Evolutionary conservation across 1,140 invertebrate species (phyloP).

Genomic region (Archegozetes longisetosus): DNA sequence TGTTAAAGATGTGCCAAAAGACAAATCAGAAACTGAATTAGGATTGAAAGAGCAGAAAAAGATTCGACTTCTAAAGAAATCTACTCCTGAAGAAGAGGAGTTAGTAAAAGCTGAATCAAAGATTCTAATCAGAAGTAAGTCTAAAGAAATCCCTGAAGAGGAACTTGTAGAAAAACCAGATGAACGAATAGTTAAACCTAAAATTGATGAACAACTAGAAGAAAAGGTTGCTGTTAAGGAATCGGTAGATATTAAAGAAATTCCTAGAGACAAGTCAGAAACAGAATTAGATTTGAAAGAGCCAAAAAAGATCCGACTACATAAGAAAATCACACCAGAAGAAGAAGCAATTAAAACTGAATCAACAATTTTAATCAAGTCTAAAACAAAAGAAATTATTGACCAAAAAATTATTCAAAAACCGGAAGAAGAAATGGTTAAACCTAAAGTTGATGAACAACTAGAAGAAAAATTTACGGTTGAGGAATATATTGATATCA

Average conservation of each 20-base stretch:
- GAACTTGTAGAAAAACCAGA: slow-evolving; percentile 5
- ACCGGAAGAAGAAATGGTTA: slow-evolving; percentile 13
- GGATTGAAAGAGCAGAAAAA: slow-evolving; percentile 20
- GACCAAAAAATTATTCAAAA: slow-evolving; percentile 16
- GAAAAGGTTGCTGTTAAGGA: background rate
- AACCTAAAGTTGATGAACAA: too few species aligned
- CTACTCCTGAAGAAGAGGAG: background rate
- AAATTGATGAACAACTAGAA: background rate
- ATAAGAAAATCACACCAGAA: background rate
- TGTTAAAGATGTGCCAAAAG: slow-evolving; percentile 19
- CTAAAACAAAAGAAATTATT: slow-evolving; percentile 14
- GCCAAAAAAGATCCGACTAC: slow-evolving; percentile 16
- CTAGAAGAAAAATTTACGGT: too few species aligned
- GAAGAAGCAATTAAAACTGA: slow-evolving; percentile 2
- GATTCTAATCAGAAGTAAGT: too few species aligned
- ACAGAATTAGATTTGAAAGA: slow-evolving; percentile 10
- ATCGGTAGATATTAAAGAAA: background rate
- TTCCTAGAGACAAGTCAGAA: slow-evolving; percentile 5
- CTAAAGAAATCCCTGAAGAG: background rate
- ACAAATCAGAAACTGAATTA: too few species aligned
- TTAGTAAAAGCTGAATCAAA: too few species aligned
- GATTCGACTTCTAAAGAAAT: background rate
- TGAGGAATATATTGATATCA: too few species aligned
- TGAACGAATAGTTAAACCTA: background rate
- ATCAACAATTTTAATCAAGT: background rate